A percentile compares a stretch with the other conserved stretches of the same genome.
phyloP scores from a whole-genome alignment of 2,797 vertebrate species.

The Pangasius sanitwongsei region DNA sequence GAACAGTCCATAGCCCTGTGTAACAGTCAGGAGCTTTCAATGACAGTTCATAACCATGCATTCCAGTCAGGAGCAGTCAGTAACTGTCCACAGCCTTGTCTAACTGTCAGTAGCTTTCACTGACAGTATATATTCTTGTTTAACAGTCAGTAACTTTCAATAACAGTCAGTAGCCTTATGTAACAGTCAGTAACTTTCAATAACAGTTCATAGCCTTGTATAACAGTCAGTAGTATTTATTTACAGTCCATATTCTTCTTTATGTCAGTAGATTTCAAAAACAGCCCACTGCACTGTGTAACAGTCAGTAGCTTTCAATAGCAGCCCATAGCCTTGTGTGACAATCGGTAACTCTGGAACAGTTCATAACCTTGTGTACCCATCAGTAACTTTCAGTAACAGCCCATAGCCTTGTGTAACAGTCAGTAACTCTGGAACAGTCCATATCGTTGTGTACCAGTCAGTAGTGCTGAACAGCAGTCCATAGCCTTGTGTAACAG shows the following conservation, averaged over 20 bases:
- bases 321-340: background rate
- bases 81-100: background rate
- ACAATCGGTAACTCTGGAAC: background rate
- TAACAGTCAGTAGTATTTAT: background rate
- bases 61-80: background rate
- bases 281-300: background rate
- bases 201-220: background rate
- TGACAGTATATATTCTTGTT: background rate
- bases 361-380: background rate
- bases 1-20: background rate
- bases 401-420: background rate
- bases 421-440: background rate
- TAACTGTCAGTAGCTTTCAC: background rate
- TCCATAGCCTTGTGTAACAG: background rate
- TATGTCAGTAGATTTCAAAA: background rate
- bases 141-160: background rate
- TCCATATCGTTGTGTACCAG: background rate
- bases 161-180: background rate
- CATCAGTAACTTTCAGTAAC: too few species aligned
- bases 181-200: background rate
- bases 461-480: background rate
- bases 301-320: background rate
- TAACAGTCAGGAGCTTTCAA: background rate
- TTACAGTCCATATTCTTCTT: background rate
- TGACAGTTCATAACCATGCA: background rate